A percentile compares a stretch with the other conserved stretches of the same genome.
Evolutionary conservation across 2,888 invertebrate species (phyloP).

Genomic region (Lottia scabra): DNA sequence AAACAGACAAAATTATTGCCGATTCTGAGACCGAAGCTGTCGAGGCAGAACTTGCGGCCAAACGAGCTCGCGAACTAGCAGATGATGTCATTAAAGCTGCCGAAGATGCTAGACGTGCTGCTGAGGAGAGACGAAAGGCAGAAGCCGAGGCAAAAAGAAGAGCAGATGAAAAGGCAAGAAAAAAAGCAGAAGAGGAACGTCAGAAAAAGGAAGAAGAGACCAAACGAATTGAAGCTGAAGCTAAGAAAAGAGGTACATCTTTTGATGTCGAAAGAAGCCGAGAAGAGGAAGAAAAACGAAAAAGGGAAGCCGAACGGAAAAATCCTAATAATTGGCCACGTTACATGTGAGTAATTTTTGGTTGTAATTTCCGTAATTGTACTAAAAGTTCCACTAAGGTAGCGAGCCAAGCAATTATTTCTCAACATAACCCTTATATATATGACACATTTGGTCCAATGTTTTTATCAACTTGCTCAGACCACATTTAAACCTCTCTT

Average conservation of each 20-base stretch:
- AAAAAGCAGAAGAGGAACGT: constrained; percentile 45
- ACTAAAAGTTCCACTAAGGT: too few species aligned
- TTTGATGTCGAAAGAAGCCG: constrained; percentile 40
- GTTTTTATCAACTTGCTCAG: too few species aligned
- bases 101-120: constrained; percentile 44
- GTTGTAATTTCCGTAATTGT: too few species aligned
- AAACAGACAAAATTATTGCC: constrained; percentile 37
- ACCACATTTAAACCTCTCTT: too few species aligned
- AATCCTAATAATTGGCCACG: constrained; percentile 61
- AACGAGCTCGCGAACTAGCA: constrained; percentile 37
- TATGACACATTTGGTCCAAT: too few species aligned
- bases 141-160: constrained; percentile 44
- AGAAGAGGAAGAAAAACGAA: constrained; percentile 38
- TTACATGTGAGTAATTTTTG: constrained; percentile 45
- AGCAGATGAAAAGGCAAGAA: constrained; percentile 39
- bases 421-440: too few species aligned
- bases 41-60: constrained; percentile 42
- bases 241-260: constrained; percentile 40
- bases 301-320: constrained; percentile 43
- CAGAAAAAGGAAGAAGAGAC: constrained; percentile 46
- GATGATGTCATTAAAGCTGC: constrained; percentile 34
- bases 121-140: constrained; percentile 39
- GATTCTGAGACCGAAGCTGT: constrained; percentile 42
- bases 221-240: constrained; percentile 38
- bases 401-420: too few species aligned